Conservation (phyloP, 2,113 vertebrate species). For the Taxidea taxus region DNA sequence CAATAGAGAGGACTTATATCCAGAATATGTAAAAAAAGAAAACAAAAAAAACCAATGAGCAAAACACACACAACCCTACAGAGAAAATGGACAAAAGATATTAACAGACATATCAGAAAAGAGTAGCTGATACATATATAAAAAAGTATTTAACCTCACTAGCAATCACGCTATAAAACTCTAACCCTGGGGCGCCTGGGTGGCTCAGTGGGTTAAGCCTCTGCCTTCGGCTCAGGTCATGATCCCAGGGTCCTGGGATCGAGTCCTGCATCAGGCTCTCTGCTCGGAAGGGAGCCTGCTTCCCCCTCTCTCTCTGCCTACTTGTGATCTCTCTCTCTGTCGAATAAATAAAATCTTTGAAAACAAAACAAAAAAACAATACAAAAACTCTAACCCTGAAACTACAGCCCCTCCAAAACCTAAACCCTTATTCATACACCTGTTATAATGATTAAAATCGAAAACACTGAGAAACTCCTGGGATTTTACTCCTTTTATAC, state of each 20-base stretch:
- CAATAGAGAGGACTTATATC: neutral
- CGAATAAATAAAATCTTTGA: no score
- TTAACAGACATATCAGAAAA: neutral
- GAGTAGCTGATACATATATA: neutral
- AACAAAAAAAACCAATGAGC: neutral
- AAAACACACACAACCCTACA: neutral
- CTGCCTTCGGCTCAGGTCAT: no score
- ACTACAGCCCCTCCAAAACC: no score
- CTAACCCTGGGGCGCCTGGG: no score
- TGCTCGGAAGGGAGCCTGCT: no score
- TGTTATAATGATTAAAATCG: neutral
- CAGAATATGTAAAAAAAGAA: neutral
- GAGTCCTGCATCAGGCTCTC: no score
- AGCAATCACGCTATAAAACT: neutral
- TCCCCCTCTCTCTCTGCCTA: no score
- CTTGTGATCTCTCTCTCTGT: no score
- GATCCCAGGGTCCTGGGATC: no score
- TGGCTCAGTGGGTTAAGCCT: no score
- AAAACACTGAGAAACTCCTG: neutral
- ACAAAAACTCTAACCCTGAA: neutral
- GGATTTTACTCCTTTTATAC: neutral
- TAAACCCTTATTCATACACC: neutral
- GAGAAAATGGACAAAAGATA: neutral
- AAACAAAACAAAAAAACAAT: no score
- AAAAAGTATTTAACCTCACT: neutral